Conservation (phyloP, 2,797 vertebrate genomes). For the Bufotes viridis region DNA sequence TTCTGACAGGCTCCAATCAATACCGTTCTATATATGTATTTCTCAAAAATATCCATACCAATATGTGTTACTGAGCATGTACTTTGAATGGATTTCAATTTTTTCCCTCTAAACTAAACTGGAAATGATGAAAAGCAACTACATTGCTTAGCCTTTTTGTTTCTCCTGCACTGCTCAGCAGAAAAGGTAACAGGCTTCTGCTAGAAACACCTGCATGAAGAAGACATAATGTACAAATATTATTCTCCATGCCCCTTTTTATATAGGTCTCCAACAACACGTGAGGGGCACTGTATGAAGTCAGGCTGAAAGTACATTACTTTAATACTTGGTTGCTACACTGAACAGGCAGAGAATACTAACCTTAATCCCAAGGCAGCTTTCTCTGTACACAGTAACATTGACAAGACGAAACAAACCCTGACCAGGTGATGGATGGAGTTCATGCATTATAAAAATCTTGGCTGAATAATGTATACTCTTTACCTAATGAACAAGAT, state of each 20-base stretch:
- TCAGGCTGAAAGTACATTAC: background rate
- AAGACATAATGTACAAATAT: background rate
- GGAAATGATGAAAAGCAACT: background rate
- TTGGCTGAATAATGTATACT: background rate
- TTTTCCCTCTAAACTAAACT: background rate
- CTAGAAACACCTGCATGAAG: background rate
- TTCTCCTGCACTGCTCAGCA: background rate
- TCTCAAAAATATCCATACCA: too few species aligned
- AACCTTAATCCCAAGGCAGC: background rate
- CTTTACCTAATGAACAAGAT: background rate
- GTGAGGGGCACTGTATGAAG: background rate
- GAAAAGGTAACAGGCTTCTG: background rate
- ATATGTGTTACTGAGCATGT: too few species aligned
- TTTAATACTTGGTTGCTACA: background rate
- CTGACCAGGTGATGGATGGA: background rate
- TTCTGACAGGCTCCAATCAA: too few species aligned
- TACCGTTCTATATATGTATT: too few species aligned
- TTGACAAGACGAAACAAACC: background rate
- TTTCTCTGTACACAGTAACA: background rate
- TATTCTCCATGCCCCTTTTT: background rate
- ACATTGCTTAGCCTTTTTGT: background rate
- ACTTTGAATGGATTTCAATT: background rate
- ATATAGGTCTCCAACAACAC: constrained; percentile 5
- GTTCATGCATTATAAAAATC: background rate
- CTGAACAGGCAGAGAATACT: background rate